Conservation (phyloP, 1,140 invertebrate genomes). For the Drosophila repletoides region DNA sequence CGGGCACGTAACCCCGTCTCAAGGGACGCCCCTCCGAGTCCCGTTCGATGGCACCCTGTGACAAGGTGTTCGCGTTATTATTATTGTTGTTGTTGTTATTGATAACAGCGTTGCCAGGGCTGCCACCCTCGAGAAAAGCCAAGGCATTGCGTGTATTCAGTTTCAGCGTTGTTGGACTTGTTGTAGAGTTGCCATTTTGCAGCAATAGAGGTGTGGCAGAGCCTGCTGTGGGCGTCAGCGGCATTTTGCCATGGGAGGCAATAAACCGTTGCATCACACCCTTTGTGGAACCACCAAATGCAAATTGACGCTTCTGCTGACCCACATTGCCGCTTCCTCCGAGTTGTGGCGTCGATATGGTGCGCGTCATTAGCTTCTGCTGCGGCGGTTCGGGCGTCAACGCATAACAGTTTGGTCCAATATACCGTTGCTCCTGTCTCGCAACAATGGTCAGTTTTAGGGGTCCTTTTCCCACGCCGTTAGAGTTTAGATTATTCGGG, state of each 20-base stretch:
- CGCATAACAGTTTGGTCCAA: slow-evolving; percentile 80
- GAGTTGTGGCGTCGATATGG: slow-evolving; percentile 85
- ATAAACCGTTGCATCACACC: slow-evolving; percentile 91
- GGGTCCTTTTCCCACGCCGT: neutral
- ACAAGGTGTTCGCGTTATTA: slow-evolving; percentile 40
- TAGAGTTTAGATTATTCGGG: slow-evolving; percentile 23
- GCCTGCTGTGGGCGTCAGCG: slow-evolving; percentile 64
- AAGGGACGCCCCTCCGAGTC: slow-evolving; percentile 84
- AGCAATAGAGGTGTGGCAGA: slow-evolving; percentile 8
- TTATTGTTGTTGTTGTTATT: slow-evolving; percentile 15
- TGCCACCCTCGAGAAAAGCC: slow-evolving; percentile 55
- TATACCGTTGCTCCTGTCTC: slow-evolving; percentile 70
- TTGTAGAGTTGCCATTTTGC: neutral
- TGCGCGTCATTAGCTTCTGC: slow-evolving; percentile 84
- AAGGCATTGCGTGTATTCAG: slow-evolving; percentile 56
- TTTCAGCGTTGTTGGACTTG: slow-evolving; percentile 30
- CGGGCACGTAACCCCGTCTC: slow-evolving; percentile 87
- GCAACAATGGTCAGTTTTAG: slow-evolving; percentile 47
- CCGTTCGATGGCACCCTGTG: slow-evolving; percentile 82
- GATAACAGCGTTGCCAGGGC: slow-evolving; percentile 5
- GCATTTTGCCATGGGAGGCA: slow-evolving; percentile 87
- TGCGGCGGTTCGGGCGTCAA: slow-evolving; percentile 82
- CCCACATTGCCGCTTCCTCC: slow-evolving; percentile 82
- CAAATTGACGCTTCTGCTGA: slow-evolving; percentile 83
- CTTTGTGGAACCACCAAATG: slow-evolving; percentile 85